Conservation (phyloP, 2,888 invertebrate species). For the Lochmaea crataegi region DNA sequence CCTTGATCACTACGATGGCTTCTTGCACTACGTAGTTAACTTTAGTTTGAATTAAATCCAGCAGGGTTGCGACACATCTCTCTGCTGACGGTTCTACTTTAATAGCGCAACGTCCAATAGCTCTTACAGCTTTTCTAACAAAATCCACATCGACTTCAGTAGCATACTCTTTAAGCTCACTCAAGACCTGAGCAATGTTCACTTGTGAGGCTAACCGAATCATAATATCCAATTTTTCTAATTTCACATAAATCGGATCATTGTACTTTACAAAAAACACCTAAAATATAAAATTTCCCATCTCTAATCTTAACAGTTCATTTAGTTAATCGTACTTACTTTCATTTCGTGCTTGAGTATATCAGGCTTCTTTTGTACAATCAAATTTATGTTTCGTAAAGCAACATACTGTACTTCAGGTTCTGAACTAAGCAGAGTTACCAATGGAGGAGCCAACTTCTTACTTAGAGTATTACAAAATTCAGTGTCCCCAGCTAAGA, state of each 20-base stretch:
- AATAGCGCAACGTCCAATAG: constrained; percentile 98
- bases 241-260: constrained; percentile 99
- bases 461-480: constrained; percentile 94
- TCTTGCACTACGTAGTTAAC: constrained; percentile 99
- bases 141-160: constrained; percentile 99
- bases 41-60: constrained; percentile 99
- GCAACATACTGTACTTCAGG: constrained; percentile 99
- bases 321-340: constrained; percentile 66
- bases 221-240: constrained; percentile 99
- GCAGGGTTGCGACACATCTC: constrained; percentile 95
- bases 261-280: constrained; percentile 99
- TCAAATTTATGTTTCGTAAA: constrained; percentile 96
- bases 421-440: constrained; percentile 96
- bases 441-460: constrained; percentile 98
- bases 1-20: constrained; percentile 99
- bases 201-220: constrained; percentile 97
- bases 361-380: constrained; percentile 98
- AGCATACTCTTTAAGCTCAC: constrained; percentile 98
- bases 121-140: constrained; percentile 97
- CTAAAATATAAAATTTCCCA: constrained; percentile 55
- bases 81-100: constrained; percentile 98
- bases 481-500: constrained; percentile 89
- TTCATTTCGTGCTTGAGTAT: constrained; percentile 99
- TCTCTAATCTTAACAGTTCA: neutral
- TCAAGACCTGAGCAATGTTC: constrained; percentile 97